Evolutionary conservation across 2,888 invertebrate species (phyloP).

Genomic region (Tetrapedia diversipes): DNA sequence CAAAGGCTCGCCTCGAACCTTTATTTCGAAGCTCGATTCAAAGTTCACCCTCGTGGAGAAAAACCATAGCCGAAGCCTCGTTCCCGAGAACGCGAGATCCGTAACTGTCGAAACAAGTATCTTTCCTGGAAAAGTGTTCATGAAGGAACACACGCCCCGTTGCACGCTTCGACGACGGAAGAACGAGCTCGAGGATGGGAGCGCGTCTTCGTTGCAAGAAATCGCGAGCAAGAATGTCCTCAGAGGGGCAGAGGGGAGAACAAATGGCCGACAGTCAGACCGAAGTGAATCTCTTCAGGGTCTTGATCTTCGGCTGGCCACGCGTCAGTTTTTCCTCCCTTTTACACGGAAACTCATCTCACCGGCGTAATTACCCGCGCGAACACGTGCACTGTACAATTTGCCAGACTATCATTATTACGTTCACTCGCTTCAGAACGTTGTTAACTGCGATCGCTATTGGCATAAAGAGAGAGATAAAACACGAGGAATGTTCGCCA

Average conservation of each 20-base stretch:
- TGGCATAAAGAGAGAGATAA: too few relatives aligned
- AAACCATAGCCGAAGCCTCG: background rate
- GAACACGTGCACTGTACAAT: background rate
- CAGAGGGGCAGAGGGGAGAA: background rate
- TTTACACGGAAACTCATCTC: slow-evolving; percentile 30
- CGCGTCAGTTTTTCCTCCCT: slow-evolving; percentile 21
- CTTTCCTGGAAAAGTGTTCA: slow-evolving; percentile 18
- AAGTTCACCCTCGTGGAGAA: background rate
- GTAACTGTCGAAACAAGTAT: background rate
- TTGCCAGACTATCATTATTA: background rate
- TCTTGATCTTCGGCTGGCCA: slow-evolving; percentile 1
- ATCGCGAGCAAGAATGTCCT: background rate
- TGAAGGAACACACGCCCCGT: background rate
- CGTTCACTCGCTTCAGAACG: too few relatives aligned
- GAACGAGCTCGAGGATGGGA: slow-evolving; percentile 1
- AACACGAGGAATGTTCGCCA: too few relatives aligned
- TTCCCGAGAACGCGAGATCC: background rate
- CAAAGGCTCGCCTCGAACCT: too few relatives aligned
- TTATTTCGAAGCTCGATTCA: too few relatives aligned
- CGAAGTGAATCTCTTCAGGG: slow-evolving; percentile 17
- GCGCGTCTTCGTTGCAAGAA: slow-evolving; percentile 14
- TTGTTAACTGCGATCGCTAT: too few relatives aligned
- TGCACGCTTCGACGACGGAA: background rate
- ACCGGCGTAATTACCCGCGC: slow-evolving; percentile 20
- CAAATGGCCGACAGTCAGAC: slow-evolving; percentile 1